These are phyloP conservation scores for Arge pagana DNA, from an alignment of 2,888 invertebrate species.

Conservation along the genomic window DNA sequence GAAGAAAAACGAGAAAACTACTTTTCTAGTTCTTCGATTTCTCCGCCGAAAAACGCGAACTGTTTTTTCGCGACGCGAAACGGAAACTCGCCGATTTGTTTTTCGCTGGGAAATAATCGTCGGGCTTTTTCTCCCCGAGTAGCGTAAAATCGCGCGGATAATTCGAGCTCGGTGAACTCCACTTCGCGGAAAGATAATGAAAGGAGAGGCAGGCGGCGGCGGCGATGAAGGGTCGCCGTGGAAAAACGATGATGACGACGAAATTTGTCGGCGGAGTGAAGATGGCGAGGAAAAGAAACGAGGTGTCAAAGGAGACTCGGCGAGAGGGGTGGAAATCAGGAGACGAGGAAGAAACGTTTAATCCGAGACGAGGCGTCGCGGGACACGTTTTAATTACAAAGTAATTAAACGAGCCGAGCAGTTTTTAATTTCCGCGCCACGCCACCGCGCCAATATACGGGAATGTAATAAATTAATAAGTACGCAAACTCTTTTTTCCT, in stretches of 20 bases:
- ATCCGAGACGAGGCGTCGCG: slow-evolving; percentile 15
- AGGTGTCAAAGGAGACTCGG: too few relatives aligned
- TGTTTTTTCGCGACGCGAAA: slow-evolving; percentile 11
- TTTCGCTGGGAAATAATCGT: slow-evolving; percentile 30
- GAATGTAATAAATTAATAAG: too few relatives aligned
- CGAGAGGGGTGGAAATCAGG: too few relatives aligned
- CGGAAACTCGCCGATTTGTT: slow-evolving; percentile 25
- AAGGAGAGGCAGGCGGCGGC: background rate
- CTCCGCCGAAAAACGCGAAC: background rate
- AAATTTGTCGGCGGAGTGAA: too few relatives aligned
- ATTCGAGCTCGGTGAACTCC: too few relatives aligned
- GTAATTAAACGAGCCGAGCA: slow-evolving; percentile 18
- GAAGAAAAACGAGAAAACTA: slow-evolving; percentile 49
- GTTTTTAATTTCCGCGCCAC: slow-evolving; percentile 19
- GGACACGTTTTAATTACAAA: slow-evolving; percentile 20
- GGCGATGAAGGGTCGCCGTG: too few relatives aligned
- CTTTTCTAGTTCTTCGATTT: slow-evolving; percentile 23
- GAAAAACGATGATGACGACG: too few relatives aligned
- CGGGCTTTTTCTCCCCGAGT: slow-evolving; percentile 9
- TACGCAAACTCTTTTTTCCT: too few relatives aligned
- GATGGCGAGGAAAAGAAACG: too few relatives aligned
- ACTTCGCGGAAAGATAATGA: background rate
- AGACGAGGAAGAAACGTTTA: slow-evolving; percentile 15
- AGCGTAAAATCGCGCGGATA: slow-evolving; percentile 15
- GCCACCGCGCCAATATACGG: too few relatives aligned